These are phyloP conservation scores for Lycodopsis pacificus DNA, from an alignment of 2,797 vertebrate species.

Conservation along the genomic window DNA sequence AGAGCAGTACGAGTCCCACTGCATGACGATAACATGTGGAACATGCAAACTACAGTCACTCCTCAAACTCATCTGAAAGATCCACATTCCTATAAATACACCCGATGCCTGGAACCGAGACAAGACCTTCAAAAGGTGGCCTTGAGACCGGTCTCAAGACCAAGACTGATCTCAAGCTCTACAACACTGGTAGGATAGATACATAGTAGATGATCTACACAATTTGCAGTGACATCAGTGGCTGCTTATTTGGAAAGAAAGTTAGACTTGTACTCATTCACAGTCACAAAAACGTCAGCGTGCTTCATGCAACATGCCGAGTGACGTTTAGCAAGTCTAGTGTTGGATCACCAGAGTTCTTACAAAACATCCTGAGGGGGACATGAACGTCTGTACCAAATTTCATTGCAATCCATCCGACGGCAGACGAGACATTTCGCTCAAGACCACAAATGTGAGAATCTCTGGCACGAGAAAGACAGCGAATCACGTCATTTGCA, in stretches of 20 bases:
- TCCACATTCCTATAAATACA: too few relatives aligned
- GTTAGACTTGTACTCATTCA: not conserved
- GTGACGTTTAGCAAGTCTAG: not conserved
- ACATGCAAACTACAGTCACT: too few relatives aligned
- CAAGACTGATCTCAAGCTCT: too few relatives aligned
- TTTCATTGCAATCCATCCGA: not conserved
- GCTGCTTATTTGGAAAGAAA: too few relatives aligned
- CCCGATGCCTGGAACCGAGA: too few relatives aligned
- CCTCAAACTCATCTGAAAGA: too few relatives aligned
- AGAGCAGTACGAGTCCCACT: too few relatives aligned
- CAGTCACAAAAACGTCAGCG: not conserved
- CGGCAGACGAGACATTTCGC: not conserved
- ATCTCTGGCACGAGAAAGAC: not conserved
- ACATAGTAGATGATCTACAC: not conserved
- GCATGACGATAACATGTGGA: too few relatives aligned
- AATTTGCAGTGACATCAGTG: too few relatives aligned
- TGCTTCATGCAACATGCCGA: not conserved
- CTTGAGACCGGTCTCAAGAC: too few relatives aligned
- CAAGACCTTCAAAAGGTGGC: too few relatives aligned
- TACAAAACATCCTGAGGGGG: not conserved
- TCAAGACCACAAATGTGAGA: slow-evolving; percentile 1
- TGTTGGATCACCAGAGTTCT: not conserved
- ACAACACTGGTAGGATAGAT: not conserved
- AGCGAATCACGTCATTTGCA: not conserved
- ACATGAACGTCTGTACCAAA: not conserved